These are phyloP conservation scores for Tipula lateralis DNA, from an alignment of 2,888 invertebrate genomes.

Conservation along the genomic window DNA sequence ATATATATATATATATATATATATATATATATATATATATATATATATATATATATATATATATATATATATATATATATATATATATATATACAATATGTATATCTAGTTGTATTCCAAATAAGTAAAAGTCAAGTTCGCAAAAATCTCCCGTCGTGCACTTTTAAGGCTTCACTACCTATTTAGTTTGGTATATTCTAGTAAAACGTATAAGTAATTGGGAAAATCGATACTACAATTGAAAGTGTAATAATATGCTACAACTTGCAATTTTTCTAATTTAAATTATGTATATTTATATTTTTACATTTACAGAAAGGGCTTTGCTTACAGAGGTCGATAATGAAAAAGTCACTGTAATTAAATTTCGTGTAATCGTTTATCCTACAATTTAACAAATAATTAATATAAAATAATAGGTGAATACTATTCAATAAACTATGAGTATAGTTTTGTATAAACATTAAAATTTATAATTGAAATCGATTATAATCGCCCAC, in stretches of 20 bases:
- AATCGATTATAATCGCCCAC: background rate
- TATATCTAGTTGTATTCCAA: no score
- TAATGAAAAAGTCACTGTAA: background rate
- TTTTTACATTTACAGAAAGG: background rate
- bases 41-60: no score
- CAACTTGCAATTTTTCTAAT: background rate
- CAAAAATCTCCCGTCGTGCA: no score
- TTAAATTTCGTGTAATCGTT: background rate
- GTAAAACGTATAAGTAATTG: no score
- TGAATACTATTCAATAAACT: background rate
- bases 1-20: no score
- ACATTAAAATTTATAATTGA: background rate
- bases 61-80: no score
- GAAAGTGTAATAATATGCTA: background rate
- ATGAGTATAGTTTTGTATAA: background rate
- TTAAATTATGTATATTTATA: background rate
- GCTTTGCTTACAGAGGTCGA: background rate
- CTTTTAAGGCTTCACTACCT: background rate
- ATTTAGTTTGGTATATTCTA: no score
- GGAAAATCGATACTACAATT: no score
- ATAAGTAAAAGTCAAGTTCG: no score
- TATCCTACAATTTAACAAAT: background rate
- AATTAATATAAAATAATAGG: background rate
- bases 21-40: no score
- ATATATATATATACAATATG: no score